Evolutionary conservation across 2,113 vertebrate species (phyloP), one percentile per base, ranked within the genome.

Genomic region (Helogale parvula): DNA sequence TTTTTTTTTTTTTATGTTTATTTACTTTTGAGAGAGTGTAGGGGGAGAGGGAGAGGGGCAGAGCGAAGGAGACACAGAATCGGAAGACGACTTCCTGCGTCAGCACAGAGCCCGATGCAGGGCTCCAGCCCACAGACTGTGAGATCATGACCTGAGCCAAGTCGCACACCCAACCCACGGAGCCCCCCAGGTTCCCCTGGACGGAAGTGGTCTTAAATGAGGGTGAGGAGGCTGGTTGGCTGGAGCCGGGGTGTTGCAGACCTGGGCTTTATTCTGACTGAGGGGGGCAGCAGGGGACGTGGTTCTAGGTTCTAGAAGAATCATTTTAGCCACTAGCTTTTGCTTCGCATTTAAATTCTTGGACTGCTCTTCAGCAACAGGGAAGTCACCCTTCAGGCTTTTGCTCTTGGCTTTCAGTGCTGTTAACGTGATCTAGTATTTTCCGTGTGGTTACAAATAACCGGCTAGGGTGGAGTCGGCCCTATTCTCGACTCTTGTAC

Each of bases 401-500:
- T 0, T 16, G 38, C 33, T 25, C 45, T n/a, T 29, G 50, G 38
- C 50, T 63, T 38, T 33, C 13, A 33, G 47, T 54, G 71, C 31
- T 33, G 57, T 76, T 41, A 66, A 21, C 50, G 7, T 17, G 11
- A 80, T 63, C 80, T 72, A 14, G 60, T 7, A 9, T 79, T 94
- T 94, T 71, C 87, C 41, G 9, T 4, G 9, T 14, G 85, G 84
- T 45, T 63, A 76, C 80, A 29, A 27, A 60, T 35, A 54, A 68
- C 13, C 13, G 38, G 52, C 91, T 16, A 14, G 45, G 74, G 33
- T 50, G 16, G 23, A 63, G 35, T 72, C 19, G 47, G 52, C 96
- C 87, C 96, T 72, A 65, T 83, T 77, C 94, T 38, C 38, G 83
- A 86, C 83, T 94, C 77, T 60, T 66, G 45, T 57, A 82, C 60